Conservation (phyloP, 2,797 vertebrate species). For the Aratinga solstitialis region DNA sequence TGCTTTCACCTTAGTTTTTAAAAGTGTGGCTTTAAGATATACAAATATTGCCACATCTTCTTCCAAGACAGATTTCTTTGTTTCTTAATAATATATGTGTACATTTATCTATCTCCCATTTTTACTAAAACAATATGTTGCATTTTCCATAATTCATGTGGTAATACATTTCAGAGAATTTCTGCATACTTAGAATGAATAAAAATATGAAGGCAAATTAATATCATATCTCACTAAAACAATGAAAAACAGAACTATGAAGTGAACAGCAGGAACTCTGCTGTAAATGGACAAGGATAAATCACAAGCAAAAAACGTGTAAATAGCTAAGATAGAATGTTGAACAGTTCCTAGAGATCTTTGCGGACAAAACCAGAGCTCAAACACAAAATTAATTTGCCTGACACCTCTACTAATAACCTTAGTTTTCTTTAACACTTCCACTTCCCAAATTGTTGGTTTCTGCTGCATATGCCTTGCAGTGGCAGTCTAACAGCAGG, state of each 20-base stretch:
- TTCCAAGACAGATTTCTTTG: neutral
- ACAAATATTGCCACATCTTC: neutral
- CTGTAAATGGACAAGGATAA: conserved; percentile 54
- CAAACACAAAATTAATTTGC: neutral
- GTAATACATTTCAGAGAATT: neutral
- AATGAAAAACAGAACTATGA: conserved; percentile 57
- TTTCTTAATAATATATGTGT: neutral
- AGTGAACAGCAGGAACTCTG: conserved; percentile 42
- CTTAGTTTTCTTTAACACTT: neutral
- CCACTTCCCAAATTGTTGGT: neutral
- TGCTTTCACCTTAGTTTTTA: neutral
- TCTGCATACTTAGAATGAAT: conserved; percentile 58
- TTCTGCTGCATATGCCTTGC: neutral
- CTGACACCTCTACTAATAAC: neutral
- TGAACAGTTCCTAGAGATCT: neutral
- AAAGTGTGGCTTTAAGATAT: neutral
- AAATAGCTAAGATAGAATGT: conserved; percentile 2
- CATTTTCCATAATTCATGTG: conserved; percentile 29
- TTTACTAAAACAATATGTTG: neutral
- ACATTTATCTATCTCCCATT: neutral
- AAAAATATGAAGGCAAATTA: conserved; percentile 55
- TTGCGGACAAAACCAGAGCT: neutral
- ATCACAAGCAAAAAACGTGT: conserved; percentile 6
- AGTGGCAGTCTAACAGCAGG: neutral
- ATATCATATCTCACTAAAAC: conserved; percentile 44